phyloP scores from a whole-genome alignment of 37 sponge, comb jelly and placozoan genomes.

The Theonella swinhoei region DNA sequence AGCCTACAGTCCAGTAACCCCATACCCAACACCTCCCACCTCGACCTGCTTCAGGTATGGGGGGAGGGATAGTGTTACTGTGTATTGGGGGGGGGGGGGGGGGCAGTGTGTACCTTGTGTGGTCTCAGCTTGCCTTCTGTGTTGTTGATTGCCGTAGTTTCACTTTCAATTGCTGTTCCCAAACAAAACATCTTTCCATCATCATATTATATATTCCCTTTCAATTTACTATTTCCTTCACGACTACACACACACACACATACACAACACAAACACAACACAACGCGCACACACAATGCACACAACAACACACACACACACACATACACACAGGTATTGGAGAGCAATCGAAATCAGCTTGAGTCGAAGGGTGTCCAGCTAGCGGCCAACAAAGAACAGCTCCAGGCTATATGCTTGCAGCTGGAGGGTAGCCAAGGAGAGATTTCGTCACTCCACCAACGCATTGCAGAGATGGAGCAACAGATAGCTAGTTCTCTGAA shows the following conservation, averaged over 20 bases:
- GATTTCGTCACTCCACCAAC: conserved; percentile 10
- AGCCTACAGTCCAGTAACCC: conserved; percentile 29
- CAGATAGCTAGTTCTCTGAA: conserved; percentile 28
- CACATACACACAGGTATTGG: conserved; percentile 28
- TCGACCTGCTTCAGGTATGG: conserved; percentile 49
- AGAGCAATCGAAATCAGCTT: conserved; percentile 44
- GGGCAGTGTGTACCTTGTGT: not conserved
- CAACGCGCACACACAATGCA: not conserved
- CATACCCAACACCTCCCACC: conserved; percentile 36
- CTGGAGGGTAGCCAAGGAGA: conserved; percentile 24
- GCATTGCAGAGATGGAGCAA: conserved; percentile 33
- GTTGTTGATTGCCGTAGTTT: not conserved
- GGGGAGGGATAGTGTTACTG: not conserved
- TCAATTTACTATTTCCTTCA: too few species aligned
- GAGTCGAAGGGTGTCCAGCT: conserved; percentile 38
- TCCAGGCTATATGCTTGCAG: not conserved
- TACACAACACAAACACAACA: too few species aligned
- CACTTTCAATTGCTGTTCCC: not conserved
- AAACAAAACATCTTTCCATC: not conserved
- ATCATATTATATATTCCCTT: too few species aligned
- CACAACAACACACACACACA: not conserved
- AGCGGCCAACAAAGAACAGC: conserved; percentile 31
- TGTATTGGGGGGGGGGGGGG: too few species aligned
- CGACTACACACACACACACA: too few species aligned
- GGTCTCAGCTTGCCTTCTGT: not conserved